These are phyloP conservation scores for Lethrus apterus DNA, from an alignment of 1,140 invertebrate genomes.

Conservation along the genomic window DNA sequence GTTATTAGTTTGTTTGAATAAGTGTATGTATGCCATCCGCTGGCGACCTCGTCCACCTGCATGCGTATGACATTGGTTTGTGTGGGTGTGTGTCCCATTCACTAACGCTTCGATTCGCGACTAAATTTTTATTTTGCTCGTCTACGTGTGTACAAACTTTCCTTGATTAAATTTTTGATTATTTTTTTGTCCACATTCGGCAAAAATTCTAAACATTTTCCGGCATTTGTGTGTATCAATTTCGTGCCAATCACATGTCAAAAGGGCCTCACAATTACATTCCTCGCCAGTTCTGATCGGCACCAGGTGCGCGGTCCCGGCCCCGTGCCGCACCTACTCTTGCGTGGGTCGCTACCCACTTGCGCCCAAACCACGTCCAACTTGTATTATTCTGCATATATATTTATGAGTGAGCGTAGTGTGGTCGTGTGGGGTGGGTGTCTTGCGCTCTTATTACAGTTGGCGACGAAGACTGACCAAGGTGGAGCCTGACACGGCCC, in stretches of 20 bases:
- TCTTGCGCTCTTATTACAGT: constrained; percentile 42
- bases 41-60: constrained; percentile 25
- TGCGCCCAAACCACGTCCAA: constrained; percentile 26
- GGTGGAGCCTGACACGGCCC: constrained; percentile 49
- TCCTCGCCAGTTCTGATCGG: constrained; percentile 13
- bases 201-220: no score
- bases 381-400: constrained; percentile 29
- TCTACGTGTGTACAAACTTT: background rate
- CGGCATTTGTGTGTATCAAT: no score
- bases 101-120: background rate
- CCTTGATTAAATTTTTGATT: no score
- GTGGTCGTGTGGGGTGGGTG: constrained; percentile 15
- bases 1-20: background rate
- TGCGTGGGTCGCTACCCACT: constrained; percentile 30
- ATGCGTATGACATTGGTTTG: constrained; percentile 36
- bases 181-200: no score
- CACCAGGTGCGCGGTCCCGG: constrained; percentile 27
- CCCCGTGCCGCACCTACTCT: constrained; percentile 29
- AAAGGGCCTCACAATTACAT: constrained; percentile 9
- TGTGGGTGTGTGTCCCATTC: constrained; percentile 30
- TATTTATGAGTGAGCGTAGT: constrained; percentile 30
- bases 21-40: no score
- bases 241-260: no score
- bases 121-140: background rate
- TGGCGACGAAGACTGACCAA: constrained; percentile 54